A percentile compares a stretch with the other conserved stretches of the same genome.
These are phyloP conservation scores for Pseudomugil tenellus DNA, from an alignment of 2,797 vertebrate species.

Conservation along the genomic window DNA sequence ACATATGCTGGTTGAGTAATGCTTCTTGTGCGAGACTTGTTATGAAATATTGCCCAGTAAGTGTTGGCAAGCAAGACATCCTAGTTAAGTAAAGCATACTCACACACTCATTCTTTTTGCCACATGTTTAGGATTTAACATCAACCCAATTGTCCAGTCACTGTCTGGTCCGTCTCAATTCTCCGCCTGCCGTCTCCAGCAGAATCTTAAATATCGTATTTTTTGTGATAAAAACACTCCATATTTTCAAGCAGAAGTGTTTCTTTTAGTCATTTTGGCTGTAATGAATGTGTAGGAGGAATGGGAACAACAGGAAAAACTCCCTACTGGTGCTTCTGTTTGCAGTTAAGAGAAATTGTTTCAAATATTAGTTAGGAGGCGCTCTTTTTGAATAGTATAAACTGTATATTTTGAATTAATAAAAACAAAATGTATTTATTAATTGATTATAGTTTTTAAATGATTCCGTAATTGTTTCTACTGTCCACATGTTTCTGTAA, in stretches of 20 bases:
- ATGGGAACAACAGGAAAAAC: slow-evolving; percentile 24
- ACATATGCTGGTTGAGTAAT: background rate
- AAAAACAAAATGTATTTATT: slow-evolving; percentile 11
- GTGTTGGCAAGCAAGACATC: slow-evolving; percentile 1
- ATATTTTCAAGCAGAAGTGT: slow-evolving; percentile 29
- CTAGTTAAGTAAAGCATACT: background rate
- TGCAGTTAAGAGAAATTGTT: slow-evolving; percentile 40
- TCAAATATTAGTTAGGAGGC: slow-evolving; percentile 18
- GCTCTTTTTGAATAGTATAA: background rate
- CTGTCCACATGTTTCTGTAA: slow-evolving; percentile 9
- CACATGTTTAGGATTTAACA: background rate
- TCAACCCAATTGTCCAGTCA: slow-evolving; percentile 22
- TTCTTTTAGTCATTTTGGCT: slow-evolving; percentile 42
- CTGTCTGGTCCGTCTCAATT: slow-evolving; percentile 21
- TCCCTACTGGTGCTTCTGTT: slow-evolving; percentile 50
- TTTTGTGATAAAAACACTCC: slow-evolving; percentile 28
- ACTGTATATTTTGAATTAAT: no score
- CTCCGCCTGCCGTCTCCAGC: slow-evolving; percentile 31
- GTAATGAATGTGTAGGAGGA: slow-evolving; percentile 40
- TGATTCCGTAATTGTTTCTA: slow-evolving; percentile 23
- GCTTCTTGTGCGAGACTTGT: background rate
- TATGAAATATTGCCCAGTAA: slow-evolving; percentile 20
- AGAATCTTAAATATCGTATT: slow-evolving; percentile 13
- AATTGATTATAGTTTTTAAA: slow-evolving; percentile 13
- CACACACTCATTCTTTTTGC: background rate